phyloP scores from a whole-genome alignment of 2,888 invertebrate species.

The Cryptophagus acutangulus region DNA sequence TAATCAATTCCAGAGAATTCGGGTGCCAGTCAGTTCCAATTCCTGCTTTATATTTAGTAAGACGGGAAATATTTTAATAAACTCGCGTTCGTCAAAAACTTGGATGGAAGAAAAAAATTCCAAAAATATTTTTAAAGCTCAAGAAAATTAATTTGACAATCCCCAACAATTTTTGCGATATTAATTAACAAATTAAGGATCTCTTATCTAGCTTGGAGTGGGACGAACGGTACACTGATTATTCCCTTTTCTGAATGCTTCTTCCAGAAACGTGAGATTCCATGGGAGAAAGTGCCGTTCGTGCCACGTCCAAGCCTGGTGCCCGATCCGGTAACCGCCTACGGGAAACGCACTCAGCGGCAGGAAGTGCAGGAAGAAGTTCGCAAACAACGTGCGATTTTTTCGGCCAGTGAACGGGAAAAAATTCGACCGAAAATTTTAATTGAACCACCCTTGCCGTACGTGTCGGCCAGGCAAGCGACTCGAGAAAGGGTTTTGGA shows the following conservation, averaged over 20 bases:
- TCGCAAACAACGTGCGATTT: conserved; percentile 45
- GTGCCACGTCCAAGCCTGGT: conserved; percentile 82
- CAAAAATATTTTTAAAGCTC: no score
- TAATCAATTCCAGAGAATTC: no score
- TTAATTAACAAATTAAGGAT: no score
- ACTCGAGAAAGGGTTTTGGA: conserved; percentile 61
- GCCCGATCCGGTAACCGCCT: conserved; percentile 79
- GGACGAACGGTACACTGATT: conserved; percentile 38
- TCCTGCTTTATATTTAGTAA: no score
- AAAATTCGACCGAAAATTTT: conserved; percentile 59
- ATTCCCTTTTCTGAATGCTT: conserved; percentile 25
- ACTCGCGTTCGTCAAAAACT: no score
- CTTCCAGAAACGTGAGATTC: conserved; percentile 56
- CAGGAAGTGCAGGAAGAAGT: conserved; percentile 25
- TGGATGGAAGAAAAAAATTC: no score
- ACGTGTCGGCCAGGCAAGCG: conserved; percentile 62
- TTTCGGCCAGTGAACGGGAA: conserved; percentile 56
- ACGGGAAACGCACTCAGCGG: conserved; percentile 59
- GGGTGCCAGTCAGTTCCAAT: no score
- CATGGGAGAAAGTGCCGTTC: conserved; percentile 85
- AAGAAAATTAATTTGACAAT: no score
- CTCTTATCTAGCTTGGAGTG: no score
- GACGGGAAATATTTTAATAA: no score
- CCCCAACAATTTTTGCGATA: no score
- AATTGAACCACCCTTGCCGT: conserved; percentile 60